Percentiles rank a stretch among this genome's conserved stretches.
Evolutionary conservation across 2,113 vertebrate species (phyloP).

Genomic region (Urocitellus parryii): DNA sequence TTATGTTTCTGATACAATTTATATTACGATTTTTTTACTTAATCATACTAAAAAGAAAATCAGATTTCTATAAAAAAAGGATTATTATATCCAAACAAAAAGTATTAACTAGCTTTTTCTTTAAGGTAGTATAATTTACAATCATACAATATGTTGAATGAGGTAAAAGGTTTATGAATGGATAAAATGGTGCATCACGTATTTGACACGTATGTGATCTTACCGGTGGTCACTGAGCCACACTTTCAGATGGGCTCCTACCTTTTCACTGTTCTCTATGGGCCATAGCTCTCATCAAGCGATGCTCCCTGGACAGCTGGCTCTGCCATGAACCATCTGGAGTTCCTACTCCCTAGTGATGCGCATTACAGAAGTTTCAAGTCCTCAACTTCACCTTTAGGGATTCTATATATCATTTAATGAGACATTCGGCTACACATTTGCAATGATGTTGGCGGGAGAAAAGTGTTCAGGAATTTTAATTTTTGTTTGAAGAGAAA

Average conservation of each 20-base stretch:
- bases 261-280: conserved; percentile 41
- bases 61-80: conserved; percentile 39
- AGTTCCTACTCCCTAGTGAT: conserved; percentile 48
- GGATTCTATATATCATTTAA: conserved; percentile 70
- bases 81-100: background rate
- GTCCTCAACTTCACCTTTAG: conserved; percentile 73
- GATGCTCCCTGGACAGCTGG: conserved; percentile 66
- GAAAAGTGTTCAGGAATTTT: background rate
- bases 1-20: conserved; percentile 18
- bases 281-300: background rate
- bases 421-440: conserved; percentile 16
- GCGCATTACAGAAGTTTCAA: conserved; percentile 62
- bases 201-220: background rate
- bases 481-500: conserved; percentile 34
- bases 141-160: background rate
- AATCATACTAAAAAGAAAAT: background rate
- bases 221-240: conserved; percentile 17
- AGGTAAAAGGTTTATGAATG: background rate
- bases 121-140: background rate
- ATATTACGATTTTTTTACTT: background rate
- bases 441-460: conserved; percentile 37
- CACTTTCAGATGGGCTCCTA: conserved; percentile 27
- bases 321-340: conserved; percentile 71
- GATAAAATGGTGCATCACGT: conserved; percentile 15
- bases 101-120: background rate